These are phyloP conservation scores for Cybosia mesomella DNA, from an alignment of 2,888 invertebrate genomes.

Conservation along the genomic window DNA sequence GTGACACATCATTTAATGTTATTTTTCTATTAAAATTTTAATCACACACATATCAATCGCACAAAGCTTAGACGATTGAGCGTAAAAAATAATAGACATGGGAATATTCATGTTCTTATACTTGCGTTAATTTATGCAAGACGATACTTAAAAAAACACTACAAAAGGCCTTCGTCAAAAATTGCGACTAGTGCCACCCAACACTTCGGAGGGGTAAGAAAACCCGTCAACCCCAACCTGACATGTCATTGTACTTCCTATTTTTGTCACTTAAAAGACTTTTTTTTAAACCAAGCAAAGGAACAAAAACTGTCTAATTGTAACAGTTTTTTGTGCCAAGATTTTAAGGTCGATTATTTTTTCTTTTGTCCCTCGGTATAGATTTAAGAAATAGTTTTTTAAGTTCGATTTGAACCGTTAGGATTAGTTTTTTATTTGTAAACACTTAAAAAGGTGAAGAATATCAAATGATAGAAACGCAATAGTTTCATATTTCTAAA, in stretches of 20 bases:
- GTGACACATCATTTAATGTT: constrained; percentile 39
- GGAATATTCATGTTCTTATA: constrained; percentile 83
- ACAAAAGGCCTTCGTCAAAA: constrained; percentile 80
- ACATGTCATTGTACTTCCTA: constrained; percentile 82
- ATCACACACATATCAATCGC: constrained; percentile 35
- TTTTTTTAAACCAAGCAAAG: constrained; percentile 72
- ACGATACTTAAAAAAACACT: constrained; percentile 70
- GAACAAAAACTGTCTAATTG: constrained; percentile 86
- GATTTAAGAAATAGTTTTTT: constrained; percentile 56
- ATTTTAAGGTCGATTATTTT: constrained; percentile 85
- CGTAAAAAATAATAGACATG: constrained; percentile 71
- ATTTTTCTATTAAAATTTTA: constrained; percentile 58
- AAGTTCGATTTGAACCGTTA: constrained; percentile 62
- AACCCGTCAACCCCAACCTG: constrained; percentile 79
- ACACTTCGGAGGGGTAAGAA: constrained; percentile 77
- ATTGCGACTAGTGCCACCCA: constrained; percentile 81
- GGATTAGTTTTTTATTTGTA: constrained; percentile 38
- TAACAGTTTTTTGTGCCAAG: constrained; percentile 81
- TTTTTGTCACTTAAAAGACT: constrained; percentile 81
- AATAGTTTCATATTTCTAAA: constrained; percentile 27
- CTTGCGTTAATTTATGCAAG: constrained; percentile 85
- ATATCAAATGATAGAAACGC: constrained; percentile 24
- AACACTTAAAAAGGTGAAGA: constrained; percentile 34
- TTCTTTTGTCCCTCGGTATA: constrained; percentile 65
- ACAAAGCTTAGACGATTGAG: constrained; percentile 6